Conservation (phyloP, 2,888 invertebrate species). For the Scaptomyza polygonia region DNA sequence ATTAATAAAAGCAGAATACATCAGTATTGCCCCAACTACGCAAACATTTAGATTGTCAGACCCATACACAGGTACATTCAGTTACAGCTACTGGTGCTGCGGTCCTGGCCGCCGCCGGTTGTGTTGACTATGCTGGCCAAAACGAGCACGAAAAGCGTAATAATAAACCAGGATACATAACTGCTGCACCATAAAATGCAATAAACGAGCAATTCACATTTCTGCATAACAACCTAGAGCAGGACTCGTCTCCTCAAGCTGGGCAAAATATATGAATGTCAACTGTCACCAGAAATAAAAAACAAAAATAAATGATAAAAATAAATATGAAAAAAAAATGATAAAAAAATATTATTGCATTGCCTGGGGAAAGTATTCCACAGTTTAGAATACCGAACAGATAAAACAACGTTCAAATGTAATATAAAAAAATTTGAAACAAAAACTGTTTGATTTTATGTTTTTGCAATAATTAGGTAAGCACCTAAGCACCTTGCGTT, state of each 20-base stretch:
- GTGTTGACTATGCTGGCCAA: slow-evolving; percentile 43
- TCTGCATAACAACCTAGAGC: slow-evolving; percentile 21
- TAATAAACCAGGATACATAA: slow-evolving; percentile 59
- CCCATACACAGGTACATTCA: background rate
- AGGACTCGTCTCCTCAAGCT: slow-evolving; percentile 11
- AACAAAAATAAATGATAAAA: background rate
- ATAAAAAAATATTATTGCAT: slow-evolving; percentile 25
- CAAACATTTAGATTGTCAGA: slow-evolving; percentile 47
- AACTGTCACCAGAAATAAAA: slow-evolving; percentile 29
- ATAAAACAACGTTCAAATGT: background rate
- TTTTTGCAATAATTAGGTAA: background rate
- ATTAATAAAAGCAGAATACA: slow-evolving; percentile 45
- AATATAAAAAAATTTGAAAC: slow-evolving; percentile 5
- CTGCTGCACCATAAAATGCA: slow-evolving; percentile 56
- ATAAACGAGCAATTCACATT: slow-evolving; percentile 58
- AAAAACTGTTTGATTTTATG: background rate
- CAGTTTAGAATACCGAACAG: slow-evolving; percentile 20
- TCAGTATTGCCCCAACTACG: slow-evolving; percentile 17
- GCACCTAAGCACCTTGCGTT: too few relatives aligned
- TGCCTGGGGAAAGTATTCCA: slow-evolving; percentile 10
- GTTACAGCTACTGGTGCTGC: slow-evolving; percentile 1
- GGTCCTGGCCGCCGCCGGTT: slow-evolving; percentile 19
- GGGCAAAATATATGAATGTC: slow-evolving; percentile 21
- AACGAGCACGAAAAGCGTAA: slow-evolving; percentile 42
- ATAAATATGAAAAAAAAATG: background rate